Evolutionary conservation across 1,140 invertebrate species (phyloP), one percentile per base, ranked within the genome.

Genomic region (Zeugodacus cucurbitae): DNA sequence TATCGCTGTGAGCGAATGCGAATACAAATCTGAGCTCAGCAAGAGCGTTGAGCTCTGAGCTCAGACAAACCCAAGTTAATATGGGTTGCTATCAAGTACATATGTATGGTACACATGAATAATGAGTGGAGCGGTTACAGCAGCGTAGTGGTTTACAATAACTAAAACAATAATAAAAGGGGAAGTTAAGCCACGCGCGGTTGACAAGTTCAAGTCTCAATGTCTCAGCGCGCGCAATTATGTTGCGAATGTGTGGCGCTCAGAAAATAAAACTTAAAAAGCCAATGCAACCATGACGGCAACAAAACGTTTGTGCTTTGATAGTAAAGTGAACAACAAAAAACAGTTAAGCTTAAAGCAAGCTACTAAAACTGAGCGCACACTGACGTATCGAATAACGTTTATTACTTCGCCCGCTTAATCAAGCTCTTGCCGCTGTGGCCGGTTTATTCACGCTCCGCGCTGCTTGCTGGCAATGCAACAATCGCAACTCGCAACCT

Each of bases 131-230:
- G 74, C 48, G 74, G n/a, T 54, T 48, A 82, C 44, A 82, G 29
- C 32, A 74, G 67, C 17, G 8, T 10, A 37, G 22, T n/a, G 70
- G 17, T 74, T 74, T 74, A 67, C 62, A 67, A 37, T 17, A 41
- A 74, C 67, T 82, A 22, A 7, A 14, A 74, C 32, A 82, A 82
- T 34, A 48, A 48, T 48, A 29, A 82, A 37, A 82, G 44, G 41
- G 41, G 74, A 82, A 82, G 41, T 82, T 82, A 82, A 82, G 41
- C 74, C 74, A 54, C 74, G 44, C 74, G 74, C 74, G 22, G 41
- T 82, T 82, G 74, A 82, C 74, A 82, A 82, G 74, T 82, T 82
- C 74, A 82, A 82, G 74, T 82, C 41, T 82, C 74, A 82, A 82
- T 82, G 74, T 48, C 41, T 82, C 44, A 82, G 26, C 41, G 37